Conservation (phyloP, 2,113 vertebrate species). For the Embiotoca jacksoni region DNA sequence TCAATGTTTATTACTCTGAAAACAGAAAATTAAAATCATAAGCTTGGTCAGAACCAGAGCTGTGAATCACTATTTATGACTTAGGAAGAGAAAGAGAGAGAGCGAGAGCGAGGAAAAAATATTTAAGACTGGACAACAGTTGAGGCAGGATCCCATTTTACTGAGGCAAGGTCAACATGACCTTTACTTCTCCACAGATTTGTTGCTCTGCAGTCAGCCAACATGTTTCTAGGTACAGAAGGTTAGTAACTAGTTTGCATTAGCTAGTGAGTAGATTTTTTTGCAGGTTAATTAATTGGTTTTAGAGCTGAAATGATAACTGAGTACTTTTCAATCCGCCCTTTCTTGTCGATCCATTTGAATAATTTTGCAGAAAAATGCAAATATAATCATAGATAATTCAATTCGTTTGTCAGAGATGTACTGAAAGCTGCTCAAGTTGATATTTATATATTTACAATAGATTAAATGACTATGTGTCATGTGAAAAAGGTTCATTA, state of each 20-base stretch:
- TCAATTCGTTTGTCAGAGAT: neutral
- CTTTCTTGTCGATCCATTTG: neutral
- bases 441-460: too few species aligned
- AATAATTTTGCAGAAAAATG: neutral
- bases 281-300: conserved; percentile 10
- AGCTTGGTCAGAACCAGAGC: conserved; percentile 87
- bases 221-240: conserved; percentile 63
- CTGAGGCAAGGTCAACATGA: conserved; percentile 76
- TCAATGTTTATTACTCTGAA: conserved; percentile 98
- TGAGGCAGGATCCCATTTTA: conserved; percentile 80
- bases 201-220: conserved; percentile 77
- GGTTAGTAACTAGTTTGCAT: conserved; percentile 45
- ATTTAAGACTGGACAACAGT: conserved; percentile 79
- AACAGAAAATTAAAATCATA: conserved; percentile 97
- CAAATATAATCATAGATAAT: neutral
- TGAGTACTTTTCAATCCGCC: neutral
- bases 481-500: too few species aligned
- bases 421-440: too few species aligned
- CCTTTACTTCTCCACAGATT: conserved; percentile 82
- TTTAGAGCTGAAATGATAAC: conserved; percentile 21
- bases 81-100: conserved; percentile 37
- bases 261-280: conserved; percentile 22
- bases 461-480: too few species aligned
- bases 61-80: conserved; percentile 82
- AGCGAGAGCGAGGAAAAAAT: conserved; percentile 42